These are phyloP conservation scores for Patella depressa DNA, from an alignment of 2,888 invertebrate genomes.

Conservation along the genomic window DNA sequence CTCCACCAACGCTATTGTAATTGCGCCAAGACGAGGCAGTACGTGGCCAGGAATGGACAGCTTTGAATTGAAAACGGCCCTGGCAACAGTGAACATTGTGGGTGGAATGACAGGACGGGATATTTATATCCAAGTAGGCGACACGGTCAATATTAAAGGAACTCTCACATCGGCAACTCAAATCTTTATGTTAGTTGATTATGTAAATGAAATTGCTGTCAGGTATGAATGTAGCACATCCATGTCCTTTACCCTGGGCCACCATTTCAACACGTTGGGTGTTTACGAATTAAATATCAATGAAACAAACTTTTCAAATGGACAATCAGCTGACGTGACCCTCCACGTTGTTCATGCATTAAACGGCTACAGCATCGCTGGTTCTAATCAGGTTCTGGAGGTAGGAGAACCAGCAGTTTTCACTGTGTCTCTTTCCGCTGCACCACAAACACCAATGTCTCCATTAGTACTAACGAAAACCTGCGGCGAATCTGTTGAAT, in stretches of 20 bases:
- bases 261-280: neutral
- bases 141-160: neutral
- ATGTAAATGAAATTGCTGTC: neutral
- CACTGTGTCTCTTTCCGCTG: neutral
- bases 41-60: neutral
- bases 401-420: neutral
- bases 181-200: neutral
- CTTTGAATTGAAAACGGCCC: too few relatives aligned
- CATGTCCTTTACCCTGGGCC: neutral
- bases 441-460: neutral
- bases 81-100: too few relatives aligned
- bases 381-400: neutral
- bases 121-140: neutral
- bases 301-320: neutral
- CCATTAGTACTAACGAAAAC: neutral
- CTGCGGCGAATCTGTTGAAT: neutral
- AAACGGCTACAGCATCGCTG: neutral
- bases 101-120: neutral
- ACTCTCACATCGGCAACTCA: neutral
- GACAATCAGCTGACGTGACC: neutral
- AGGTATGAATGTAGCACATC: neutral
- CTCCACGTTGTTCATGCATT: neutral
- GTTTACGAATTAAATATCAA: neutral
- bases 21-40: neutral
- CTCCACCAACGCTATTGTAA: neutral